Evolutionary conservation across 2,797 vertebrate genomes (phyloP).

Genomic region (Phrynocephalus guinanensis): DNA sequence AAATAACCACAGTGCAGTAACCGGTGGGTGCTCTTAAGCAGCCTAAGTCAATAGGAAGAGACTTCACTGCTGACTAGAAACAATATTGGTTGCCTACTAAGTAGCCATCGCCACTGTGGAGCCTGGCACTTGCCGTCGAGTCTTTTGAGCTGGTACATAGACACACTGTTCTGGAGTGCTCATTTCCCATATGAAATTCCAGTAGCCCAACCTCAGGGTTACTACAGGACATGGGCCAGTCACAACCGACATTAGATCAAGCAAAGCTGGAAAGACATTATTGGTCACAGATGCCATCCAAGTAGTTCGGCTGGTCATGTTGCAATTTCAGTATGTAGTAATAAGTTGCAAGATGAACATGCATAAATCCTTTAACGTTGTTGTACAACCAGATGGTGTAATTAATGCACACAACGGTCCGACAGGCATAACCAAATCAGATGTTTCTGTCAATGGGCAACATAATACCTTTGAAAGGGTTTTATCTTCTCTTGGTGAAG

Average conservation of each 20-base stretch:
- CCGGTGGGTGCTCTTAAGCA: neutral
- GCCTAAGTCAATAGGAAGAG: neutral
- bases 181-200: neutral
- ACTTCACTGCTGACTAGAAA: neutral
- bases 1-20: too few relatives aligned
- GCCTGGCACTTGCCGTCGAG: neutral
- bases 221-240: neutral
- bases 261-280: conserved; percentile 2
- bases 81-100: neutral
- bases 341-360: neutral
- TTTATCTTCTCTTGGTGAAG: neutral
- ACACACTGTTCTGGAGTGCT: neutral
- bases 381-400: neutral
- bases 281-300: neutral
- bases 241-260: neutral
- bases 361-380: neutral
- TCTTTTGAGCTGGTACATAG: neutral
- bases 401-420: neutral
- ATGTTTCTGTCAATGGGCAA: neutral
- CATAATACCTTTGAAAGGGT: neutral
- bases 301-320: conserved; percentile 12
- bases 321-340: neutral
- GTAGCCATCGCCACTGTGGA: neutral
- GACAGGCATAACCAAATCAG: neutral
- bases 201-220: neutral